Evolutionary conservation across 2,113 vertebrate genomes (phyloP).

Genomic region (Colossoma macropomum): DNA sequence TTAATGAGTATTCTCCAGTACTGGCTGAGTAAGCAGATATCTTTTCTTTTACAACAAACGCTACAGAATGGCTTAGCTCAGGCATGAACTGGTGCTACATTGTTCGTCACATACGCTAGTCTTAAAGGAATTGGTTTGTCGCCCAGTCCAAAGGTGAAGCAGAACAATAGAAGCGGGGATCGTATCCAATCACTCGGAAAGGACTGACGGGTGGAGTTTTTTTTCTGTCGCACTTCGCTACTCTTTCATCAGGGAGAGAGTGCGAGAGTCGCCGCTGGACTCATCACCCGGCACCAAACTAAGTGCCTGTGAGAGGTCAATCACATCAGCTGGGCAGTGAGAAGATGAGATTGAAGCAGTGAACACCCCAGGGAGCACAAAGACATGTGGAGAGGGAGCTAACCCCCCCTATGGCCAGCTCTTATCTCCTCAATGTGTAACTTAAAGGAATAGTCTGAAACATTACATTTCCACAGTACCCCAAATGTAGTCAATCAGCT

Average conservation of each 20-base stretch:
- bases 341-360: constrained; percentile 47
- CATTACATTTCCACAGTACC: neutral
- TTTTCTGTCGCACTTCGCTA: constrained; percentile 38
- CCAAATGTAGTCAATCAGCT: neutral
- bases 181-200: constrained; percentile 10
- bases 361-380: constrained; percentile 12
- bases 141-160: constrained; percentile 20
- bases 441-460: neutral
- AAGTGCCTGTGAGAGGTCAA: constrained; percentile 50
- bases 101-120: neutral
- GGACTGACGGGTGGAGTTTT: neutral
- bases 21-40: neutral
- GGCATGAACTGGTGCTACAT: neutral
- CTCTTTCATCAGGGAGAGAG: constrained; percentile 40
- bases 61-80: neutral
- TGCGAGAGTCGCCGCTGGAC: constrained; percentile 9
- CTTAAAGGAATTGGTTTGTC: neutral
- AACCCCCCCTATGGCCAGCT: neutral
- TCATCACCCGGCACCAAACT: constrained; percentile 42
- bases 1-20: neutral
- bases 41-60: neutral
- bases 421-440: neutral
- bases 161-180: constrained; percentile 20
- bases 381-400: neutral
- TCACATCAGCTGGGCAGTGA: constrained; percentile 48